Conservation (phyloP, 2,888 invertebrate species). For the Fissipunctia ypsillon region DNA sequence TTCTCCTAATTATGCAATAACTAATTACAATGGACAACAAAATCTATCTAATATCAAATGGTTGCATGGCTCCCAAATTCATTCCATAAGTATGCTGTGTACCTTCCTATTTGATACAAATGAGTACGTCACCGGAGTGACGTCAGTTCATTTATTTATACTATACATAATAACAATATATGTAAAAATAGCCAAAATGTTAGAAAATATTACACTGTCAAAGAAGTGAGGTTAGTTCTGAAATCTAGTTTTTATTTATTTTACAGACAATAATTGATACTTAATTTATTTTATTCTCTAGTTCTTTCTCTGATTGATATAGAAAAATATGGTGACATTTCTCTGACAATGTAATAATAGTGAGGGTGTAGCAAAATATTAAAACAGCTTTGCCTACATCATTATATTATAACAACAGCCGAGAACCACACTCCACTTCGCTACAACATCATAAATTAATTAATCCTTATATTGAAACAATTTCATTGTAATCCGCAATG, state of each 20-base stretch:
- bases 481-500: constrained; percentile 66
- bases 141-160: constrained; percentile 53
- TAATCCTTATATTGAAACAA: constrained; percentile 68
- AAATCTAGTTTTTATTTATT: constrained; percentile 29
- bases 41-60: constrained; percentile 87
- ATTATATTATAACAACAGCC: constrained; percentile 45
- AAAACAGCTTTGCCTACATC: constrained; percentile 56
- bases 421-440: constrained; percentile 62
- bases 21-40: constrained; percentile 89
- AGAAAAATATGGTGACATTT: constrained; percentile 49
- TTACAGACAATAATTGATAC: constrained; percentile 25
- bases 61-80: constrained; percentile 77
- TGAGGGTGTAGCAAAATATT: constrained; percentile 41
- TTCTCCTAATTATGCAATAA: constrained; percentile 88
- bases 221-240: constrained; percentile 37
- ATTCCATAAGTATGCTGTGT: constrained; percentile 57
- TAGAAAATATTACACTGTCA: constrained; percentile 55
- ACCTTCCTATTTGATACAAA: constrained; percentile 58
- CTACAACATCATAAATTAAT: constrained; percentile 63
- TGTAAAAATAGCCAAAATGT: constrained; percentile 56
- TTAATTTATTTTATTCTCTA: constrained; percentile 25
- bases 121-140: constrained; percentile 58
- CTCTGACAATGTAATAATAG: constrained; percentile 54
- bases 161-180: constrained; percentile 54
- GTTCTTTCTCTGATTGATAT: constrained; percentile 23